phyloP scores from a whole-genome alignment of 2,113 vertebrate species.

The Sebastes schlegelii region DNA sequence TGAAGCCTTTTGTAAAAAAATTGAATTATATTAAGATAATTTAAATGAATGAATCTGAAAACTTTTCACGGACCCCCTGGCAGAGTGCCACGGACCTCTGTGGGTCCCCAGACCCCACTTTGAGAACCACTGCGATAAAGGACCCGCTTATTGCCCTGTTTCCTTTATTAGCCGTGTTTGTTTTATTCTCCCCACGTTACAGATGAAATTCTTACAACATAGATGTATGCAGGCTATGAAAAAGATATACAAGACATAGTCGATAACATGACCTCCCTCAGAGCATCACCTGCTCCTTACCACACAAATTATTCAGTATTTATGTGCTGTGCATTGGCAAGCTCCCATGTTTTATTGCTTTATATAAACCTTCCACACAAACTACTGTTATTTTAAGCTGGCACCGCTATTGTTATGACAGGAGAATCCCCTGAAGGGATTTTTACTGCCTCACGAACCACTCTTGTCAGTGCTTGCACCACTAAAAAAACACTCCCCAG shows the following conservation, averaged over 20 bases:
- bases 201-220: constrained; percentile 24
- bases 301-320: constrained; percentile 68
- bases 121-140: neutral
- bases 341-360: constrained; percentile 70
- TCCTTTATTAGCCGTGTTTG: constrained; percentile 20
- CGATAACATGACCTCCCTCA: constrained; percentile 48
- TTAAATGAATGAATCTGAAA: no score
- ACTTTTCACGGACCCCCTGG: no score
- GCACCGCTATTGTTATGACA: constrained; percentile 74
- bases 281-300: constrained; percentile 50
- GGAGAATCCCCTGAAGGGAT: constrained; percentile 75
- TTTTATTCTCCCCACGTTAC: constrained; percentile 8
- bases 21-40: no score
- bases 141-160: neutral
- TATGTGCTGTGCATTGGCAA: constrained; percentile 63
- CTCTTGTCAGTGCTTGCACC: constrained; percentile 69
- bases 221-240: constrained; percentile 24
- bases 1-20: no score
- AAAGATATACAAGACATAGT: constrained; percentile 47
- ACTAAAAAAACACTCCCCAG: constrained; percentile 58
- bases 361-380: constrained; percentile 72
- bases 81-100: no score
- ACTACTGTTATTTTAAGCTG: constrained; percentile 74
- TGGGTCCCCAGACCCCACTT: no score
- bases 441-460: constrained; percentile 72